Base-by-base conservation (phyloP, 2,888 invertebrate species). In the Gasteruption jaculator region DNA sequence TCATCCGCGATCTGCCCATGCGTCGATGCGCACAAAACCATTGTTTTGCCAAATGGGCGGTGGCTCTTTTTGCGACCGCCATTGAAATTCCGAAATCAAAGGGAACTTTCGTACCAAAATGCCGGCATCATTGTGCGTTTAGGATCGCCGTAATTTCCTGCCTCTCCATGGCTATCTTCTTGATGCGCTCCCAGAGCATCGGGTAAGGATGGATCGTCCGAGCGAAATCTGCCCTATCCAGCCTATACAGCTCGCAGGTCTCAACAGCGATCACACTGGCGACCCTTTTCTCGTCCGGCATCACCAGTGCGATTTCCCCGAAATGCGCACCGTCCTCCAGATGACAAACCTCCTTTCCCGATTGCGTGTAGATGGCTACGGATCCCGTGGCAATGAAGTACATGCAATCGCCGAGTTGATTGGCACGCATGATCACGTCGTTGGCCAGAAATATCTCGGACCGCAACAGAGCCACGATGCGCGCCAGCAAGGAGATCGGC, bases 351-450 rank as follows among this genome's bases (percentile, higher is more conserved):
- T 71, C 72, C 36, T 60, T 65, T 0, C 77, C 77, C 0, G 71
- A 69, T 33, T 61, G 57, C 1, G 76, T 75, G 48, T 74, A 76
- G 38, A 77, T 71, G 0, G 77, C 76, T 2, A 79, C 78, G 0
- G 76, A 76, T 3, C 79, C 79, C 11, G 66, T 72, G 2, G 74
- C 74, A 41, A 79, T 78, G 52, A 79, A 79, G 52, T 76, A 79
- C 78, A 79, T 79, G 38, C 73, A 73, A 42, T 75, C 69, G 0
- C 77, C 79, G 2, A 67, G 56, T 5, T 74, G 73, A 46, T 74
- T 73, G 1, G 72, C 74, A 43, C 72, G 67, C 1, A 78, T 68
- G 25, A 79, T 76, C 2, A 78, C 69, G 49, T 79, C 78, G 45
- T 78, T 76, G 1, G 73, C 70, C 20, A 79, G 55, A 49, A 73